phyloP scores from a whole-genome alignment of 2,113 vertebrate genomes.

The Ciconia maguari region DNA sequence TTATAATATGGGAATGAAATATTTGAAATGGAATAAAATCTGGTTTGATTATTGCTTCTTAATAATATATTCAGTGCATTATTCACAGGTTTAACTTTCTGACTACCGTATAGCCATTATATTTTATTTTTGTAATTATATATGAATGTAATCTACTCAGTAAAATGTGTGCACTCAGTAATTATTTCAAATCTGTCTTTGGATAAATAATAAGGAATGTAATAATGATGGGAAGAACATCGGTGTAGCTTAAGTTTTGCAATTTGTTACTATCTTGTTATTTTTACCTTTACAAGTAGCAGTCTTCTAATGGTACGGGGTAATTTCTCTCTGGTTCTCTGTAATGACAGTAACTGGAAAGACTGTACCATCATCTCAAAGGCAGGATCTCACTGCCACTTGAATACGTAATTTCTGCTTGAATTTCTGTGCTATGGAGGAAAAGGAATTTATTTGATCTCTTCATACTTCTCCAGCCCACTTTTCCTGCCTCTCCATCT shows the following conservation, averaged over 20 bases:
- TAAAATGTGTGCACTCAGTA: neutral
- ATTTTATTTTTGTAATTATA: neutral
- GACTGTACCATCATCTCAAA: neutral
- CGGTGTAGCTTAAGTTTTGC: neutral
- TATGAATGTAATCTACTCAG: neutral
- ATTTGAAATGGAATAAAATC: neutral
- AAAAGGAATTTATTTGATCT: neutral
- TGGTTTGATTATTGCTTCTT: neutral
- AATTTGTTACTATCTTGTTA: neutral
- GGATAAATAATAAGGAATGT: neutral
- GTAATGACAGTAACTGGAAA: neutral
- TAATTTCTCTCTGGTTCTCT: neutral
- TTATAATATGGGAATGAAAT: neutral
- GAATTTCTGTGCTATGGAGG: neutral
- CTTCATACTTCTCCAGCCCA: neutral
- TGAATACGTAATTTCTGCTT: neutral
- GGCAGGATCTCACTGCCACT: neutral
- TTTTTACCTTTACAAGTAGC: neutral
- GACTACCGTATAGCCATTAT: neutral
- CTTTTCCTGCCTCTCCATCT: neutral
- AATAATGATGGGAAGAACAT: neutral
- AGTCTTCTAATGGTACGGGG: neutral
- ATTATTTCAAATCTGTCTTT: neutral
- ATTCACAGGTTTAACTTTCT: neutral
- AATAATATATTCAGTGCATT: neutral